Evolutionary conservation across 1,140 invertebrate genomes (phyloP).

Genomic region (Stratiolaelaps scimitus): DNA sequence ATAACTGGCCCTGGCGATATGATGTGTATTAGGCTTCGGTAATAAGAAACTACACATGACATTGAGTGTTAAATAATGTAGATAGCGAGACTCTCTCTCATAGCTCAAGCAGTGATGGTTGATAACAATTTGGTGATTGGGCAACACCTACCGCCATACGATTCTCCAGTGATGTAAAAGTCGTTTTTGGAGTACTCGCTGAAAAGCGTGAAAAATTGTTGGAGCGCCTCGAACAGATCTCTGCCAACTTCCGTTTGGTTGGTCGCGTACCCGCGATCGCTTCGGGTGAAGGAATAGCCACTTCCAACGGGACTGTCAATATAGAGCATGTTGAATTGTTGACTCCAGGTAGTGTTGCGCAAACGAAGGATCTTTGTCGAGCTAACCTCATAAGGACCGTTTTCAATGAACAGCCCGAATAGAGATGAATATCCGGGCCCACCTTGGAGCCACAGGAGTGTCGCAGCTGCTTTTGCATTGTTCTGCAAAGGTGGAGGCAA

Average conservation of each 20-base stretch:
- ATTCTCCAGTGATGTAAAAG: slow-evolving; percentile 38
- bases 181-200: slow-evolving; percentile 34
- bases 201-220: slow-evolving; percentile 36
- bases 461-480: too few species aligned
- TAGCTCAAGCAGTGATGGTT: too few species aligned
- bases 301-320: slow-evolving; percentile 61
- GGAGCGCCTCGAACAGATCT: slow-evolving; percentile 35
- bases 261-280: slow-evolving; percentile 32
- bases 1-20: too few species aligned
- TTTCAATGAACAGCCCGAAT: slow-evolving; percentile 64
- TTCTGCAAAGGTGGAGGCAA: too few species aligned
- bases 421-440: slow-evolving; percentile 64
- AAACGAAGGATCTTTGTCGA: slow-evolving; percentile 45
- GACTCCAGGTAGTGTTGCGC: slow-evolving; percentile 40
- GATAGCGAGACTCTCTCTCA: too few species aligned
- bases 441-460: slow-evolving; percentile 73
- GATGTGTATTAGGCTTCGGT: too few species aligned
- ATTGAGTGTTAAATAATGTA: too few species aligned
- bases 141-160: slow-evolving; percentile 37
- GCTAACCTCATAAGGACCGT: slow-evolving; percentile 55
- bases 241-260: slow-evolving; percentile 34
- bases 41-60: too few species aligned
- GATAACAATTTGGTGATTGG: too few species aligned
- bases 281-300: slow-evolving; percentile 36
- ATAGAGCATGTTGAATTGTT: slow-evolving; percentile 51